Base-by-base conservation (phyloP, 2,888 invertebrate species). In the Lysandra bellargus region DNA sequence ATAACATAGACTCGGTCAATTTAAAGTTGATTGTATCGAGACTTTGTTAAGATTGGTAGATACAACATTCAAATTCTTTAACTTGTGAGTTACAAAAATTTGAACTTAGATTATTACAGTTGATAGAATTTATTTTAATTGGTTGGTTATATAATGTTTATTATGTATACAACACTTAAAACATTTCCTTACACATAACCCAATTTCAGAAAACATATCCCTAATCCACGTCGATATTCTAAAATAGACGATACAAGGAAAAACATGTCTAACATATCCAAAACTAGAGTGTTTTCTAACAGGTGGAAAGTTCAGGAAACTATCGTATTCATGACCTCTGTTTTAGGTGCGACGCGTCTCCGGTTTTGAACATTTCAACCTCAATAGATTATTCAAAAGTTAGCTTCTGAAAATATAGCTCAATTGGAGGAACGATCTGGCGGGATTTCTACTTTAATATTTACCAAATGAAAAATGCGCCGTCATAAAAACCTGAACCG, bases 331-430 rank as follows among this genome's bases (percentile, higher is more conserved):
- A 78, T 78, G 64, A 64, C 44, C 64, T 30, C 75, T 53, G 76
- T 76, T 76, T 76, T 33, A 57, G 53, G 23, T 57, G 76, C 57
- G 53, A 53, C 33, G 76, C 49, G 49, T 76, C 76, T 76, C 53
- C 57, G 57, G 76, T 76, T 76, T 87, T 85, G 82, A 86, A 84
- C 87, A 87, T 89, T 89, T 90, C 89, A 89, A 88, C 88, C 87
- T 87, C 88, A 86, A 92, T 93, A 89, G 89, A 92, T 93, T 92
- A 93, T 93, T 92, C 90, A 92, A 89, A 89, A 89, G 90, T 86
- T 85, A 85, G 88, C 86, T 84, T 88, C 89, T 88, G 87, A 89
- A 92, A 92, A 92, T 92, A 92, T 92, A 88, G 88, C 88, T 89
- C 90, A 91, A 92, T 92, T 90, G 90, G 87, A 84, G 86, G 85